Evolutionary conservation across 1,140 invertebrate species (phyloP), one percentile per base, ranked within the genome.

Genomic region (Bombus consobrinus): DNA sequence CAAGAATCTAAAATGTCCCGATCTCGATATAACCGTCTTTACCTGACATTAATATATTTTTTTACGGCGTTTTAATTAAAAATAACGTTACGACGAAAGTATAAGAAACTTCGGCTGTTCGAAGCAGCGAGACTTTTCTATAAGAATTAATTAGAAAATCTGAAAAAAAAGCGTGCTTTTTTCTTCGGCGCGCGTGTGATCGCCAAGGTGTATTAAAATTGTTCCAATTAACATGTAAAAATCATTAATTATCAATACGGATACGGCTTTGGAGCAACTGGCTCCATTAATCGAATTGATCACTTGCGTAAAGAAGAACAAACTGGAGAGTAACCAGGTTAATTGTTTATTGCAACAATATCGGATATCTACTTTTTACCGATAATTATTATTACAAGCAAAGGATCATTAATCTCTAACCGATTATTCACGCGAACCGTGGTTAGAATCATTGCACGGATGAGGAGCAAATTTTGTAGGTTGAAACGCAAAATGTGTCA

Each of bases 211-310:
- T 66, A 80, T 80, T 85, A 80, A 72, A 72, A 80, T 73, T 47
- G 22, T 64, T 64, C 68, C 32, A 53, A 80, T 72, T 62, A 80
- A 18, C 57, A 43, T 62, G 53, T 18, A 37, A 28, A 43, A 62
- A 59, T 41, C 76, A 15, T 80, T 80, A 85, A 72, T 80, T 85
- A 85, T 73, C 47, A 6, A 25, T 13, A 41, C 5, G 34, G 66
- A 59, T 53, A 85, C 64, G 82, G 66, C 76, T 76, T 25, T 32
- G n/a, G 32, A n/a, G 13, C 37, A 68, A 22, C 62, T 47, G 34
- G 32, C 25, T 53, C 25, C 13, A 13, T 39, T 78, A 72, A 79
- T 71, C 66, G 68, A 59, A 79, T 47, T n/a, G 76, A 84, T 79
- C 66, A 47, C 25, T 84, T 71, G 76, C 64, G 53, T 47, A 79